phyloP scores from a whole-genome alignment of 2,113 vertebrate genomes.

The Colius striatus region DNA sequence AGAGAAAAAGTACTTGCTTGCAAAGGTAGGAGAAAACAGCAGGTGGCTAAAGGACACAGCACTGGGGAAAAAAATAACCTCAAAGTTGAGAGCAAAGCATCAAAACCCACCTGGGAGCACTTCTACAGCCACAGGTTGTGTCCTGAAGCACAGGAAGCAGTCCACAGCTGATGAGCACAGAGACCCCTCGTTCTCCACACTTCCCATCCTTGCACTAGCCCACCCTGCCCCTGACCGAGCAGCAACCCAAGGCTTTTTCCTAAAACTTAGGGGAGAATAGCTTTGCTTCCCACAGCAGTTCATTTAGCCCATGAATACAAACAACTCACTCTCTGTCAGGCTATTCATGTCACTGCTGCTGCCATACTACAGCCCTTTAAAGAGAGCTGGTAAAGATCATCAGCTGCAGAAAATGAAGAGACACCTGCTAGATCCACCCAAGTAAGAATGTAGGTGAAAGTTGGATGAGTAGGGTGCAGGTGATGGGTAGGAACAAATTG shows the following conservation, averaged over 20 bases:
- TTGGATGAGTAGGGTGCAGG: neutral
- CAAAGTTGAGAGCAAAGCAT: neutral
- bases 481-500: neutral
- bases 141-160: neutral
- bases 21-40: neutral
- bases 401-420: neutral
- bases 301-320: neutral
- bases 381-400: neutral
- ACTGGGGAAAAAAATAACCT: neutral
- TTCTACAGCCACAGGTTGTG: neutral
- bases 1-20: neutral
- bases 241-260: neutral
- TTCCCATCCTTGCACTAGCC: neutral
- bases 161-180: rapidly evolving
- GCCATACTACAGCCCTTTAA: neutral
- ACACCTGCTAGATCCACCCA: neutral
- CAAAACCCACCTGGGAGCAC: slow-evolving; percentile 29
- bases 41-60: neutral
- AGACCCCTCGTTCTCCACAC: neutral
- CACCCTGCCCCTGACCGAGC: neutral
- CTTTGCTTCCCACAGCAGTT: neutral
- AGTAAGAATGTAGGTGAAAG: neutral
- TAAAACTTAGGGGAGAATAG: neutral
- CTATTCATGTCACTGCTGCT: rapidly evolving
- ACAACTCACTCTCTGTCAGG: rapidly evolving